These are phyloP conservation scores for Centruroides sculpturatus DNA, from an alignment of 1,140 invertebrate genomes.

Conservation along the genomic window DNA sequence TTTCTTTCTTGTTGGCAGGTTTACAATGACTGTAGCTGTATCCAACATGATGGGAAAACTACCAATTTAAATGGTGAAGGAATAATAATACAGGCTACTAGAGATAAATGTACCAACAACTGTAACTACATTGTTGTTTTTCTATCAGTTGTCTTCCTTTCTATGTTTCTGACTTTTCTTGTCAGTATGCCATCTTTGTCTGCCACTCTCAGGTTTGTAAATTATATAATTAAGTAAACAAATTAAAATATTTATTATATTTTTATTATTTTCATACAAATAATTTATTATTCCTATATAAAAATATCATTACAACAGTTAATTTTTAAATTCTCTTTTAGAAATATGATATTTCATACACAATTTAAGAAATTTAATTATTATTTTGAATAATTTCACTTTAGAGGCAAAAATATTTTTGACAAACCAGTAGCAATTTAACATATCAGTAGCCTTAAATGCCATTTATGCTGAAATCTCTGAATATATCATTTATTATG, in stretches of 20 bases:
- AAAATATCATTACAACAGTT: too few relatives aligned
- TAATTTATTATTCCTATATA: too few relatives aligned
- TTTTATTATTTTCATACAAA: too few relatives aligned
- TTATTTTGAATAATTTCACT: too few relatives aligned
- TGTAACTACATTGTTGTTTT: conserved; percentile 51
- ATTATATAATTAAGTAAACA: neutral
- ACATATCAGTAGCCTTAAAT: too few relatives aligned
- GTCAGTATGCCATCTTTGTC: conserved; percentile 60
- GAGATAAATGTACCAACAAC: conserved; percentile 43
- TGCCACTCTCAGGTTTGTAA: conserved; percentile 48
- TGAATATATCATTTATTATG: too few relatives aligned
- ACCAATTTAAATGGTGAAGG: conserved; percentile 5
- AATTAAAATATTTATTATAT: neutral
- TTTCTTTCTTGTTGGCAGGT: conserved; percentile 14
- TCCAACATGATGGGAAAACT: neutral
- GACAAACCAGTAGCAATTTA: too few relatives aligned
- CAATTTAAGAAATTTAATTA: too few relatives aligned
- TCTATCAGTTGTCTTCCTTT: conserved; percentile 46
- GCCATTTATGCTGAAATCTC: too few relatives aligned
- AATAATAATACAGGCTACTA: conserved; percentile 34
- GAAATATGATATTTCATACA: too few relatives aligned
- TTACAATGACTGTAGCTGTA: conserved; percentile 13
- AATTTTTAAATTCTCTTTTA: too few relatives aligned
- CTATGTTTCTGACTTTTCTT: conserved; percentile 60
- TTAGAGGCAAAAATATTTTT: too few relatives aligned